Conservation (phyloP, 1,140 invertebrate genomes). For the Drosophila busckii region DNA sequence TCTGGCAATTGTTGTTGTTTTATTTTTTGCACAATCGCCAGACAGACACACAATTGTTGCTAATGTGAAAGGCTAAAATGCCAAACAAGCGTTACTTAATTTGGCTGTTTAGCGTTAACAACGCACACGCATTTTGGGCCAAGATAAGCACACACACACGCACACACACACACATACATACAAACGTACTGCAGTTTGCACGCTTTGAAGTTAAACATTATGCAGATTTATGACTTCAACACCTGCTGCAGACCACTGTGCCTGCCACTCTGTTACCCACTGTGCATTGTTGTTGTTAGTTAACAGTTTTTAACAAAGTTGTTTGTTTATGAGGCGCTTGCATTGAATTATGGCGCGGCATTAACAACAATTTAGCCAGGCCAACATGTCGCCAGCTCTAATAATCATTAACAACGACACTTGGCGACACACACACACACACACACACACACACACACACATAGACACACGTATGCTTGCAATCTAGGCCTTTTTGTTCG, state of each 20-base stretch:
- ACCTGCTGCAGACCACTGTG: slow-evolving; percentile 53
- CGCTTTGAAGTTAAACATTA: no score
- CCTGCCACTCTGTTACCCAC: background rate
- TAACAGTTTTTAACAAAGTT: slow-evolving; percentile 52
- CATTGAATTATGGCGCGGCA: slow-evolving; percentile 55
- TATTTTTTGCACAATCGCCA: no score
- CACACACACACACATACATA: slow-evolving; percentile 1
- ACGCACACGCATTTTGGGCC: slow-evolving; percentile 14
- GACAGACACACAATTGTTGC: background rate
- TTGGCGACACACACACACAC: slow-evolving; percentile 15
- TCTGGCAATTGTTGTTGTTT: no score
- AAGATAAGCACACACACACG: slow-evolving; percentile 6
- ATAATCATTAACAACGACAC: slow-evolving; percentile 63
- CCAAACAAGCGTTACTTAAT: slow-evolving; percentile 2
- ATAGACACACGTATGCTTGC: background rate
- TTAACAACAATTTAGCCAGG: slow-evolving; percentile 61
- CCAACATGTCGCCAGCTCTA: slow-evolving; percentile 53
- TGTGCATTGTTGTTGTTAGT: background rate
- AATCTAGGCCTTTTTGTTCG: slow-evolving; percentile 28
- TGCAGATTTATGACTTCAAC: slow-evolving; percentile 72
- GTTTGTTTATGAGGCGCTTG: slow-evolving; percentile 71
- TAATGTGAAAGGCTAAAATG: slow-evolving; percentile 4
- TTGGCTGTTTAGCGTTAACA: slow-evolving; percentile 3
- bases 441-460: slow-evolving; percentile 1
- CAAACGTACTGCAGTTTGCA: no score